A percentile compares a stretch with the other conserved stretches of the same genome.
These are phyloP conservation scores for Erinaceus europaeus DNA, from an alignment of 2,113 vertebrate genomes.

Conservation along the genomic window DNA sequence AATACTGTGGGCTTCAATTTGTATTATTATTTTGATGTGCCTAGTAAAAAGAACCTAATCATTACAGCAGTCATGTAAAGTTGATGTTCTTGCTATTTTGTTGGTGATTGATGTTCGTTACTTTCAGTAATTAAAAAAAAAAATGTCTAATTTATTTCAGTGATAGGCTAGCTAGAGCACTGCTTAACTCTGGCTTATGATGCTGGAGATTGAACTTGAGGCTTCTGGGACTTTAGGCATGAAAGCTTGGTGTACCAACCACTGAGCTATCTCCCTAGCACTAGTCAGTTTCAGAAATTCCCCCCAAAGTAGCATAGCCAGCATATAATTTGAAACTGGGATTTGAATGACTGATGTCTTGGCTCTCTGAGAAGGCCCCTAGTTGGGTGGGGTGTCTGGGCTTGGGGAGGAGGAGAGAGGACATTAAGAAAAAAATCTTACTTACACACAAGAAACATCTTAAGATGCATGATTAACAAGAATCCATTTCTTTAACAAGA, in stretches of 20 bases:
- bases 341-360: not conserved
- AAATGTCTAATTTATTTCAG: too few relatives aligned
- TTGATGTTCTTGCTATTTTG: slow-evolving; percentile 25
- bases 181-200: too few relatives aligned
- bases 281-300: too few relatives aligned
- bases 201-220: too few relatives aligned
- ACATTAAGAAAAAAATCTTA: not conserved
- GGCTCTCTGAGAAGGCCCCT: slow-evolving; percentile 8
- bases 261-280: too few relatives aligned
- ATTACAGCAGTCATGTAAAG: not conserved
- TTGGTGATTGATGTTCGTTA: slow-evolving; percentile 6
- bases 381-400: not conserved
- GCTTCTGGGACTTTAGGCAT: too few relatives aligned
- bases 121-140: slow-evolving; percentile 39
- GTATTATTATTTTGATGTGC: not conserved
- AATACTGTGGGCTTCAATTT: not conserved
- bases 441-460: slow-evolving; percentile 8
- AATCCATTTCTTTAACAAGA: slow-evolving; percentile 53
- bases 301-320: not conserved
- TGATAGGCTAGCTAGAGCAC: too few relatives aligned
- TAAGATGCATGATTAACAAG: slow-evolving; percentile 29
- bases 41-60: not conserved
- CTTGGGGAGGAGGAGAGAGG: not conserved
- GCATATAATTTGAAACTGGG: not conserved
- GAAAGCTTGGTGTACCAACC: too few relatives aligned